These are phyloP conservation scores for Cynodonichthys magdalenae DNA, from an alignment of 2,797 vertebrate species.

Conservation along the genomic window DNA sequence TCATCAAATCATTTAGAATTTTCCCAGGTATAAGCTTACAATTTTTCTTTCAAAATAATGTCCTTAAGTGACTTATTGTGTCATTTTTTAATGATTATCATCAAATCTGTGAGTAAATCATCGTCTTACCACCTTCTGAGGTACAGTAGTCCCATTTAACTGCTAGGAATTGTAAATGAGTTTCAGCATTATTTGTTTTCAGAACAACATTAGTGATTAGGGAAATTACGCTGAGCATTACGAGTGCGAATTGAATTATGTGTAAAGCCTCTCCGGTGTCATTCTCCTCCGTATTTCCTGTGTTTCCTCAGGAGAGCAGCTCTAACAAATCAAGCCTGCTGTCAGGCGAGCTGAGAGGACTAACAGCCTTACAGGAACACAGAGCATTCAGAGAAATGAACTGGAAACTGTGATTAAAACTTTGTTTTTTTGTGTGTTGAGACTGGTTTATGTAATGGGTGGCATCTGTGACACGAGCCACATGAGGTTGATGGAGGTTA, in stretches of 20 bases:
- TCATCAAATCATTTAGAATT: too few species aligned
- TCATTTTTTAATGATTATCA: neutral
- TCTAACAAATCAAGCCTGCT: slow-evolving; percentile 34
- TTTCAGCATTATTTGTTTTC: slow-evolving; percentile 23
- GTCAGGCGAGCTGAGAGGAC: slow-evolving; percentile 33
- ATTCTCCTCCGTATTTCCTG: slow-evolving; percentile 28
- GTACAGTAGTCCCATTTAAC: slow-evolving; percentile 4
- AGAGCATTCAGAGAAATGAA: slow-evolving; percentile 32
- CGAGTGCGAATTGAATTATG: slow-evolving; percentile 48
- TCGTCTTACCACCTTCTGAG: slow-evolving; percentile 3
- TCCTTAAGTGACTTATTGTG: neutral
- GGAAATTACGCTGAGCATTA: slow-evolving; percentile 33
- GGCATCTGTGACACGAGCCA: slow-evolving; percentile 53
- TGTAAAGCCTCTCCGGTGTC: slow-evolving; percentile 18
- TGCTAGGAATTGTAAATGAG: slow-evolving; percentile 29
- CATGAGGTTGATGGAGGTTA: slow-evolving; percentile 54
- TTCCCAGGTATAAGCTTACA: too few species aligned
- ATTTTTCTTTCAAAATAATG: too few species aligned
- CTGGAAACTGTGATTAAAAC: slow-evolving; percentile 59
- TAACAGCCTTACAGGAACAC: slow-evolving; percentile 57
- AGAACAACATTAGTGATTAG: slow-evolving; percentile 10
- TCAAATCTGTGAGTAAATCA: neutral
- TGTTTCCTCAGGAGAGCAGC: slow-evolving; percentile 46
- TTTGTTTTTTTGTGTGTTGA: slow-evolving; percentile 29
- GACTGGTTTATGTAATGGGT: slow-evolving; percentile 55